These are phyloP conservation scores for Anas platyrhynchos DNA, from an alignment of 2,113 vertebrate genomes.

Conservation along the genomic window DNA sequence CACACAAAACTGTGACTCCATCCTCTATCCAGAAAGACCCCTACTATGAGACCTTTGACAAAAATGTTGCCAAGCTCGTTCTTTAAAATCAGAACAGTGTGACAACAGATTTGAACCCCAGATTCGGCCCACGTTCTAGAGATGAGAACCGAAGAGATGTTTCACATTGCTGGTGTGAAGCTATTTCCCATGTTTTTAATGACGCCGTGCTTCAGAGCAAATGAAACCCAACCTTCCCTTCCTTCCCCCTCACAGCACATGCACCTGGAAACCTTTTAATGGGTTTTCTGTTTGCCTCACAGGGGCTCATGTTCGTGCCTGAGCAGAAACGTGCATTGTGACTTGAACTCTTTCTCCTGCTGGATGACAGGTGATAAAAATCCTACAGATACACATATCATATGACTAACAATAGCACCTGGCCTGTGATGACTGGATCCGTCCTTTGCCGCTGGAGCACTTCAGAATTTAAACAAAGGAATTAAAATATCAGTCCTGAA, in stretches of 20 bases:
- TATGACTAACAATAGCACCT: slow-evolving; percentile 62
- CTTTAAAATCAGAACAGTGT: not conserved
- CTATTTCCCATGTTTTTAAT: slow-evolving; percentile 9
- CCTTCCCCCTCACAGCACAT: slow-evolving; percentile 26
- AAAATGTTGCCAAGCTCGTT: not conserved
- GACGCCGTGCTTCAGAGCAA: slow-evolving; percentile 9
- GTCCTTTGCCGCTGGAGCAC: not conserved
- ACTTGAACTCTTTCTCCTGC: slow-evolving; percentile 36
- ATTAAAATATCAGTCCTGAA: slow-evolving; percentile 39
- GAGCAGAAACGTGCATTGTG: slow-evolving; percentile 43
- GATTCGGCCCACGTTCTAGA: not conserved
- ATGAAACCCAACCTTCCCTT: slow-evolving; percentile 53
- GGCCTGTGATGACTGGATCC: slow-evolving; percentile 4
- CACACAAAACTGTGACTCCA: not conserved
- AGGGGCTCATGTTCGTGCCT: slow-evolving; percentile 59
- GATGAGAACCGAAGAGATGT: not conserved
- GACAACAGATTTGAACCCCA: not conserved
- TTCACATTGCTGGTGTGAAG: not conserved
- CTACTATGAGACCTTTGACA: not conserved
- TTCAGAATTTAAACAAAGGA: slow-evolving; percentile 53
- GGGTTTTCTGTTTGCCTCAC: slow-evolving; percentile 62
- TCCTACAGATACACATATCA: slow-evolving; percentile 36
- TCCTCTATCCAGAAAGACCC: not conserved
- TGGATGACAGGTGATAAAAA: slow-evolving; percentile 68
- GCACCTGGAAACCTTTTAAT: slow-evolving; percentile 67